These are phyloP conservation scores for Camponotus floridanus DNA, from an alignment of 1,140 invertebrate species.

Conservation along the genomic window DNA sequence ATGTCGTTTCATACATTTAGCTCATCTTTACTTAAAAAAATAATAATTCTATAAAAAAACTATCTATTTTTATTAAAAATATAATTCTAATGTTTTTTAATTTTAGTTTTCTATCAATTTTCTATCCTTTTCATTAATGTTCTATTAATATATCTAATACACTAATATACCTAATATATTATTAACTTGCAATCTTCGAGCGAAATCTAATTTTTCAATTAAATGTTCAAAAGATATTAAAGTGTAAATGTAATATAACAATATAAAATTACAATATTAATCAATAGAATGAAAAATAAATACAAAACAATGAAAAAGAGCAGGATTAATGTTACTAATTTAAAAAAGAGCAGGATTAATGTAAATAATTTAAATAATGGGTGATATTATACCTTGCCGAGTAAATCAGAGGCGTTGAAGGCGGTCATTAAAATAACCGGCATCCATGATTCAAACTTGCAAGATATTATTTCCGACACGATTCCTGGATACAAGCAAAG, in stretches of 20 bases:
- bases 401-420: conserved; percentile 94
- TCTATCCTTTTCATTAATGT: too few species aligned
- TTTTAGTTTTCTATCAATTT: background rate
- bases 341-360: conserved; percentile 1
- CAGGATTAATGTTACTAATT: conserved; percentile 1
- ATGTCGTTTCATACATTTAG: background rate
- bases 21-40: background rate
- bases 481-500: conserved; percentile 96
- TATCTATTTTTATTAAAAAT: background rate
- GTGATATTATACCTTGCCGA: conserved; percentile 89
- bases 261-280: too few species aligned
- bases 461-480: conserved; percentile 94
- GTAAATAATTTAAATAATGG: background rate
- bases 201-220: too few species aligned
- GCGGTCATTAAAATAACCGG: conserved; percentile 95
- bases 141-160: too few species aligned
- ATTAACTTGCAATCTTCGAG: too few species aligned
- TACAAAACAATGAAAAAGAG: background rate
- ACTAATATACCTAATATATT: too few species aligned
- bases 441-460: conserved; percentile 94
- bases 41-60: background rate
- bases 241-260: too few species aligned
- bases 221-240: too few species aligned
- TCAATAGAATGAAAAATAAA: background rate
- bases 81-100: background rate